Base-by-base conservation (phyloP, 2,888 invertebrate species). In the Tortricodes alternella region DNA sequence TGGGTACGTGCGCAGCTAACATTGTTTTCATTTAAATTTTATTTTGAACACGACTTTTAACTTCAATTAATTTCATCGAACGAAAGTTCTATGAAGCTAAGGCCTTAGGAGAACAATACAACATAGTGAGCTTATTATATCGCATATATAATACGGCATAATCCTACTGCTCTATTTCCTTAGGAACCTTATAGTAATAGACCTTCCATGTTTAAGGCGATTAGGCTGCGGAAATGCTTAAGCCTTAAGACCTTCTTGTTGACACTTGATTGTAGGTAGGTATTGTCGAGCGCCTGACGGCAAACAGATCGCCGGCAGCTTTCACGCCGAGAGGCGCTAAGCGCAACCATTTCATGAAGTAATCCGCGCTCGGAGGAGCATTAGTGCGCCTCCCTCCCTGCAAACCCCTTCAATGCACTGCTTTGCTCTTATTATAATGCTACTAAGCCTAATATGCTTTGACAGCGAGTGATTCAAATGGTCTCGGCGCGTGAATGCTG, bases 321-420 rank as follows among this genome's bases (percentile, higher is more conserved):
- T 83, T 82, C 73, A 78, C 80, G 78, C 71, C 65, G 73, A 79
- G 78, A 79, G 82, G 74, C 75, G 76, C 74, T 83, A 80, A 83
- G 78, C 79, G 76, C 76, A 74, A 81, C 82, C 79, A 80, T 79
- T 83, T 76, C 80, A 83, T 76, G 79, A 77, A 78, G 78, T 86
- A 86, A 86, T 86, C 86, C 84, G 74, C 76, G 76, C 79, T 78
- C 71, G 58, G 75, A 68, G 77, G 65, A 78, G 85, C 78, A 84
- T 86, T 86, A 86, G 78, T 72, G 73, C 68, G 72, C 62, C 73
- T 62, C 60, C 64, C 55, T 62, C 48, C 71, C 58, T 62, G 60
- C 59, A 60, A 62, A 56, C 64, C 62, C 57, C 39, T 49, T 52
- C 71, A 62, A 58, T 78, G 78, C 77, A 81, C 78, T 78, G 76